phyloP scores from a whole-genome alignment of 1,140 invertebrate genomes.

The Trichonephila inaurata region DNA sequence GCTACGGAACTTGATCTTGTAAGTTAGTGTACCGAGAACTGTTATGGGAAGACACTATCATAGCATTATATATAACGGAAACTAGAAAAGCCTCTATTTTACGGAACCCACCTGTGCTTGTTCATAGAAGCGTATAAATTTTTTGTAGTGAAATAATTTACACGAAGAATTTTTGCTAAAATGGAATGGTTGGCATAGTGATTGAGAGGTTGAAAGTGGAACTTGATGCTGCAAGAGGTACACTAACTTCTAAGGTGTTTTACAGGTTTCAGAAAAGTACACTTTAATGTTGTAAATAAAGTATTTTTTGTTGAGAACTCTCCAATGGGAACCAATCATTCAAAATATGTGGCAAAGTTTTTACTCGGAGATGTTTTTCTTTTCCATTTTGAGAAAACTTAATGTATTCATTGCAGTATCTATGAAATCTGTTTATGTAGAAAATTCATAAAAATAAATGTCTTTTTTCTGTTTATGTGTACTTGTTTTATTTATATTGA shows the following conservation, averaged over 20 bases:
- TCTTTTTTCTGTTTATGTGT: neutral
- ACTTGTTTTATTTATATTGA: neutral
- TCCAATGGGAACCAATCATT: neutral
- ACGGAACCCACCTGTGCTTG: neutral
- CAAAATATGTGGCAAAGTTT: neutral
- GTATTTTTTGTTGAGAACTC: constrained; percentile 1
- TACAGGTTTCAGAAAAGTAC: neutral
- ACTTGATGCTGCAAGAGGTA: neutral
- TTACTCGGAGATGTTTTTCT: neutral
- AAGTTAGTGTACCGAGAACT: neutral
- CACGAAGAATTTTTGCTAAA: neutral
- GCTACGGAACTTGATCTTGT: neutral
- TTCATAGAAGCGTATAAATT: neutral
- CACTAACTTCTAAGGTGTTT: neutral
- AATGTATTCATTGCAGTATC: neutral
- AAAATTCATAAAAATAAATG: constrained; percentile 29
- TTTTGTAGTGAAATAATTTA: neutral
- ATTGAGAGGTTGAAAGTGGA: neutral
- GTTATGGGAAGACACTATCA: neutral
- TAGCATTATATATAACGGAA: too few relatives aligned
- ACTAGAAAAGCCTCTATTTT: neutral
- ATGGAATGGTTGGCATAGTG: neutral
- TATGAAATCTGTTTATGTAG: constrained; percentile 17
- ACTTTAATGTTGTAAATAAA: constrained; percentile 27
- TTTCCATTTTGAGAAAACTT: neutral